These are phyloP conservation scores for Oryzias javanicus DNA, from an alignment of 2,113 vertebrate genomes.

Conservation along the genomic window DNA sequence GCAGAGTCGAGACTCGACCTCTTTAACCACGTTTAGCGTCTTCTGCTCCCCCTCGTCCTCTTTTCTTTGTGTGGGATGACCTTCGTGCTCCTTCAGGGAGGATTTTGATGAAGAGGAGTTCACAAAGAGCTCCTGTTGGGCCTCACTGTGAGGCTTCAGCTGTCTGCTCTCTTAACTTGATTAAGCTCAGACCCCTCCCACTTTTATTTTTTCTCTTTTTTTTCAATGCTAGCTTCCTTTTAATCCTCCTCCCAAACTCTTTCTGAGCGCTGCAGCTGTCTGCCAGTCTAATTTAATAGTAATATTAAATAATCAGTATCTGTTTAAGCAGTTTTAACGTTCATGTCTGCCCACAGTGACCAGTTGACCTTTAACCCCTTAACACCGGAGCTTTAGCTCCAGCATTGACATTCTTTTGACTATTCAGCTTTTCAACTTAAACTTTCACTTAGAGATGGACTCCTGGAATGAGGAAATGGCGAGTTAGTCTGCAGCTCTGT, in stretches of 20 bases:
- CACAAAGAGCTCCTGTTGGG: constrained; percentile 65
- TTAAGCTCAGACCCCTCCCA: constrained; percentile 44
- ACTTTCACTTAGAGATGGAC: no score
- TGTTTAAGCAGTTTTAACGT: no score
- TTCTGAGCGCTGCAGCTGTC: constrained; percentile 44
- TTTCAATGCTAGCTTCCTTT: background rate
- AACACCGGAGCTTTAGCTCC: no score
- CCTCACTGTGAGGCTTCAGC: constrained; percentile 57
- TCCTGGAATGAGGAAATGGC: no score
- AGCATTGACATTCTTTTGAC: no score
- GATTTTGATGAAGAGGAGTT: background rate
- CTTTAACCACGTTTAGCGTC: no score
- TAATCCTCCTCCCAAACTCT: background rate
- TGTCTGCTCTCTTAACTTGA: constrained; percentile 53
- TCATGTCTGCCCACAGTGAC: no score
- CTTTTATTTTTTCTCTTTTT: background rate
- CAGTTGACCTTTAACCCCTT: no score
- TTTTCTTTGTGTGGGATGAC: constrained; percentile 42
- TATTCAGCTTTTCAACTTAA: no score
- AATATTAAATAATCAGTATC: no score
- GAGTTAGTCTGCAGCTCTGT: no score
- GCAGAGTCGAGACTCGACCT: background rate
- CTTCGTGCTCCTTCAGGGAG: background rate
- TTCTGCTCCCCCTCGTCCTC: background rate
- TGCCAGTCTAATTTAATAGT: constrained; percentile 41